Percentiles rank a stretch among this genome's conserved stretches.
These are phyloP conservation scores for Homarus gammarus DNA, from an alignment of 2,888 invertebrate genomes.

Conservation along the genomic window DNA sequence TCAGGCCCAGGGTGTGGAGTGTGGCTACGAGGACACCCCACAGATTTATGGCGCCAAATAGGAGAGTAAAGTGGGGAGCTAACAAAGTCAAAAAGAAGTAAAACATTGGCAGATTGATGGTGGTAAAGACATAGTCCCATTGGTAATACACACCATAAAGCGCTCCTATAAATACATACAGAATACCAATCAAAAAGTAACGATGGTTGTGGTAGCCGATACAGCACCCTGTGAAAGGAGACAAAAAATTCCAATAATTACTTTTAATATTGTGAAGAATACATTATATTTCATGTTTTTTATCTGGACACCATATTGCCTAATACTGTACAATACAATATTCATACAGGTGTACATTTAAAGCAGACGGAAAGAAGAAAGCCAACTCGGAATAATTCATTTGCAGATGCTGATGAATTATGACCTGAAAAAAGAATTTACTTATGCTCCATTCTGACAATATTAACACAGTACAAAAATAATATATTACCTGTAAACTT, in stretches of 20 bases:
- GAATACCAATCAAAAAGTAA: constrained; percentile 86
- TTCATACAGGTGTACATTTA: not conserved
- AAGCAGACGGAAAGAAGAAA: too few relatives aligned
- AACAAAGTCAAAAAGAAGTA: constrained; percentile 75
- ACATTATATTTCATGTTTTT: not conserved
- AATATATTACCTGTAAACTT: constrained; percentile 78
- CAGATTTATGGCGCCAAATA: constrained; percentile 76
- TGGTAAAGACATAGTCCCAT: constrained; percentile 76
- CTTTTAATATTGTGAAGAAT: not conserved
- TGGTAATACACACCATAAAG: constrained; percentile 79
- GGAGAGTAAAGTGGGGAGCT: constrained; percentile 77
- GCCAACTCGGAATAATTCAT: too few relatives aligned
- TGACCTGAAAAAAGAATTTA: not conserved
- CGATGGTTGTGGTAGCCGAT: constrained; percentile 88
- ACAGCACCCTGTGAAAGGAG: constrained; percentile 86
- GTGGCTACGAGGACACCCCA: constrained; percentile 77
- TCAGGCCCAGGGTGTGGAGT: constrained; percentile 44
- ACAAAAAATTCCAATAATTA: not conserved
- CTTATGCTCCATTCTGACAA: not conserved
- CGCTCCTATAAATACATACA: constrained; percentile 84
- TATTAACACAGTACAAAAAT: not conserved
- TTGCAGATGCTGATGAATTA: too few relatives aligned
- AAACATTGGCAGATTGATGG: constrained; percentile 75
- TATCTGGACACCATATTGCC: not conserved
- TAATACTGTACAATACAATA: not conserved